Percentiles rank a stretch among this genome's conserved stretches.
These are phyloP conservation scores for Styela clava DNA, from an alignment of 23 tunicate genomes.

Conservation along the genomic window DNA sequence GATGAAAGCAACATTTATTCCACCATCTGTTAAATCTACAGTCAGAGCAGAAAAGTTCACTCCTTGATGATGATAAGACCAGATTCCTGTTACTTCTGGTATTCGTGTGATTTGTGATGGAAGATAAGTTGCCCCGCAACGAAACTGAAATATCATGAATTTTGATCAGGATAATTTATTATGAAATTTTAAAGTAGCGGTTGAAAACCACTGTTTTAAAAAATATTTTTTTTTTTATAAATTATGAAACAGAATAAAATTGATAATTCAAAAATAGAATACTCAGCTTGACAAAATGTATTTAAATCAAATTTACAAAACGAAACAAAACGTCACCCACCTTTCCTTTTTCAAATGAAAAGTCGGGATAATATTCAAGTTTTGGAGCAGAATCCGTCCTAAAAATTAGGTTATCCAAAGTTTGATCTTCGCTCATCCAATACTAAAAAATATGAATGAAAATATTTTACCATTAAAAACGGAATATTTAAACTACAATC, in stretches of 20 bases:
- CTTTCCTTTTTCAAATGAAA: background rate
- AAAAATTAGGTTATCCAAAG: background rate
- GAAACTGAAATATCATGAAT: conserved; percentile 24
- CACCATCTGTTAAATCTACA: background rate
- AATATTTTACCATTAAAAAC: background rate
- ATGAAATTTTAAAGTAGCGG: background rate
- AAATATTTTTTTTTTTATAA: no score
- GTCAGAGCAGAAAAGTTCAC: conserved; percentile 51
- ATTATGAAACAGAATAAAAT: no score
- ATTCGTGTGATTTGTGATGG: conserved; percentile 28
- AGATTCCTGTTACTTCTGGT: background rate
- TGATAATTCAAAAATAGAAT: no score
- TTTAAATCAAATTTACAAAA: no score
- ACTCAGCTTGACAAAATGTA: no score
- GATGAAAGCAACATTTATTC: conserved; percentile 44
- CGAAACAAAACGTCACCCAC: background rate
- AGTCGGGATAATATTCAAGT: background rate
- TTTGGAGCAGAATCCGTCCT: background rate
- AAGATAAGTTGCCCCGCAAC: conserved; percentile 68
- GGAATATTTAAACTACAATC: no score
- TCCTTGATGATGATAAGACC: conserved; percentile 20
- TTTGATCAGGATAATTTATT: background rate
- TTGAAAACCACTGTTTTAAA: no score
- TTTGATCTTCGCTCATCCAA: conserved; percentile 4
- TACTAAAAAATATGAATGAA: background rate